phyloP scores from a whole-genome alignment of 30 jellyfish, hydroid and myxozoan species.

The Pseudorhiza aurosa region DNA sequence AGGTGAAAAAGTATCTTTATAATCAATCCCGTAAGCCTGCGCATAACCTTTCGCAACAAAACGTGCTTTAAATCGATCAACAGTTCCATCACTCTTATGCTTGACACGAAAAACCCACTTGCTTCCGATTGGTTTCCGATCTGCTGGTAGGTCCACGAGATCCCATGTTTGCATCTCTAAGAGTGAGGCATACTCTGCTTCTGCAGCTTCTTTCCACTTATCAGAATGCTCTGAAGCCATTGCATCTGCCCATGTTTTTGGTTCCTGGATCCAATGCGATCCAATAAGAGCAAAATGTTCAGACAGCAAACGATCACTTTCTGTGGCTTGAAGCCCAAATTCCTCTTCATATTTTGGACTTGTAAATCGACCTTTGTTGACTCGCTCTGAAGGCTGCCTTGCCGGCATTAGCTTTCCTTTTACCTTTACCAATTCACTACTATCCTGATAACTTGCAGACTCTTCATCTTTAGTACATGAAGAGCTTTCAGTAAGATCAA shows the following conservation, averaged over 20 bases:
- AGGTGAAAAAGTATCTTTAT: constrained; percentile 1
- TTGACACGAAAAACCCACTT: constrained; percentile 61
- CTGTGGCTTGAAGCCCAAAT: too few species aligned
- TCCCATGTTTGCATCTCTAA: constrained; percentile 41
- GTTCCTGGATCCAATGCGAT: not conserved
- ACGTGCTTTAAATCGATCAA: constrained; percentile 59
- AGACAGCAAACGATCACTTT: too few species aligned
- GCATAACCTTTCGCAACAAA: constrained; percentile 66
- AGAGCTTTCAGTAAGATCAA: too few species aligned
- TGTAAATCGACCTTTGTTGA: too few species aligned
- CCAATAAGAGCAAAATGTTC: too few species aligned
- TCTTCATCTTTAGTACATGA: too few species aligned
- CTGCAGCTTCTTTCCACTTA: constrained; percentile 50
- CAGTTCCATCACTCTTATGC: constrained; percentile 49
- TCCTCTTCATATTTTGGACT: too few species aligned
- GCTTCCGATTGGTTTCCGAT: constrained; percentile 49
- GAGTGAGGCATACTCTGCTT: constrained; percentile 26
- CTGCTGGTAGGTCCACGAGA: too few species aligned
- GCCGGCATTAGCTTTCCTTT: too few species aligned
- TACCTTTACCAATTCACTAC: too few species aligned
- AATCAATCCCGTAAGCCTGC: constrained; percentile 33
- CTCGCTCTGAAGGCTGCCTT: too few species aligned
- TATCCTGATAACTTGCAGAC: too few species aligned
- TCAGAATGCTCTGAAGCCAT: not conserved
- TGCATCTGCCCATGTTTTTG: not conserved